Evolutionary conservation across 2,888 invertebrate genomes (phyloP), one percentile per base, ranked within the genome.

Genomic region (Drosophila nigricruria): DNA sequence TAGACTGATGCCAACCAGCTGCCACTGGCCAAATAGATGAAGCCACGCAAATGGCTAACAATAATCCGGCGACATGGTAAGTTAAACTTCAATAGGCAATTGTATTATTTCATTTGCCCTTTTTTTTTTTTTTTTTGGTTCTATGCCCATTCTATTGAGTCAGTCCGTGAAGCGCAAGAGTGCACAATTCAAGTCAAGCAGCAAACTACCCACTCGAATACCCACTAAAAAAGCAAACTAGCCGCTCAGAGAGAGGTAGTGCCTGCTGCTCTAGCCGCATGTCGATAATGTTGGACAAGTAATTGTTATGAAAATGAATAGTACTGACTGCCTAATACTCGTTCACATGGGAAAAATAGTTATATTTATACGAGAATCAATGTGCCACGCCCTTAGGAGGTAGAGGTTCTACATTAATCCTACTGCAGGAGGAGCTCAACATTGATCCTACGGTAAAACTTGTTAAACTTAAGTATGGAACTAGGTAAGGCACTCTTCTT

Each of bases 21-120:
- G 62, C 61, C 59, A 49, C 67, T 45, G n/a, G 18, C 27, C 73
- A 47, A 63, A 72, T 64, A 63, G 70, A 57, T 58, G 43, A 70
- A 53, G 69, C 64, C 61, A 70, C 36, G 47, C 36, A 52, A 52
- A 18, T 30, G 53, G 42, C 12, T 18, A 57, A 88, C 77, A 83
- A 83, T 82, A 53, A 58, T 73, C 70, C 89, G 83, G 87, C 87
- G 83, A 89, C 73, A 84, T 84, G 83, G 59, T 82, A 72, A 82
- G 75, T 78, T 88, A 42, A 80, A 80, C 84, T 78, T 80, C 70
- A 84, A 84, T 69, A 53, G 81, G 40, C 54, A 67, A 75, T 86
- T 88, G 83, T 83, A 32, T 49, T 30, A 32, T 50, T 54, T 36
- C 9, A 40, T 40, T 40, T 40, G 25, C 5, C 30, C 2, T 18